Base-by-base conservation (phyloP, 2,797 vertebrate genomes). In the Alcedo atthis region DNA sequence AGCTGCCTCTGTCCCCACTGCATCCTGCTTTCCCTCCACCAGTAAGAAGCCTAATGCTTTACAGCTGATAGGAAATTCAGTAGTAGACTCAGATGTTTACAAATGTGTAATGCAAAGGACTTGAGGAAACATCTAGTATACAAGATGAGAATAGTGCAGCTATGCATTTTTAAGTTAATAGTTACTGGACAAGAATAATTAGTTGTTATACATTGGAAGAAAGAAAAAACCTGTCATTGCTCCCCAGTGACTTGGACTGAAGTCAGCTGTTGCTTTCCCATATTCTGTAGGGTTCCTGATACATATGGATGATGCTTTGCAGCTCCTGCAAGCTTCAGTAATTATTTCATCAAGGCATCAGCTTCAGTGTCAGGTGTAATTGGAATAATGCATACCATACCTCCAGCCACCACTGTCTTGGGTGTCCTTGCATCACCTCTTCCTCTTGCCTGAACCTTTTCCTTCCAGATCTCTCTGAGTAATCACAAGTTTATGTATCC, bases 281-380 rank as follows among this genome's bases (percentile, higher is more conserved):
- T 43, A 75, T 94, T 92, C 24, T 89, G 0, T 55, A 75, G 79
- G 71, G 43, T 35, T 87, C 46, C 54, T 83, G 81, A 83, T 73
- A 26, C 64, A 90, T 83, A 75, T 58, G 22, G 43, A 92, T 90
- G 66, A 85, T 81, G 14, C 19, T 74, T 89, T 42, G 30, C 81
- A 85, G 58, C 37, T 90, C 69, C 90, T 90, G 69, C 17, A 85
- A 20, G 66, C 33, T 85, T 89, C 76, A 75, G 89, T 78, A 92
- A 91, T 90, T 92, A 83, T 92, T 96, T 94, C 87, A 95, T 92
- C 89, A 95, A 89, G 71, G 46, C 46, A 89, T 81, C 66, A 92
- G 22, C 73, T 83, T 83, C 55, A 69, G 62, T 69, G 69, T 83
- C 85, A 90, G 77, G n/a, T 95, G 84, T 48, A 92, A 78, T 43